phyloP scores from a whole-genome alignment of 2,797 vertebrate genomes.

The Hirundo rustica region DNA sequence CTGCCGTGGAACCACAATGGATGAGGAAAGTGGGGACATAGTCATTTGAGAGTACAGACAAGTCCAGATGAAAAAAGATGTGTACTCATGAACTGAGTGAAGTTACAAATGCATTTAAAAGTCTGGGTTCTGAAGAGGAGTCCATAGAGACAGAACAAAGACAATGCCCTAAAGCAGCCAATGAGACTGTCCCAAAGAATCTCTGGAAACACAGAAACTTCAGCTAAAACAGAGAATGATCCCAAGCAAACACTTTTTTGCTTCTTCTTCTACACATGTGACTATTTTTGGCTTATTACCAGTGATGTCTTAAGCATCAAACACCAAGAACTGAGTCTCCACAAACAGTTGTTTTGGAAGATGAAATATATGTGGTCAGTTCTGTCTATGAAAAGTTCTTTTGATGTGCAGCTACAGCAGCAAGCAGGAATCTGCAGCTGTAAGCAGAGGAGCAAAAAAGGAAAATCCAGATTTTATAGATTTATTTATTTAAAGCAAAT shows the following conservation, averaged over 20 bases:
- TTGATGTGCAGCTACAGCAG: neutral
- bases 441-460: neutral
- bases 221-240: neutral
- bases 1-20: accelerated
- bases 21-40: neutral
- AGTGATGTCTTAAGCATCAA: neutral
- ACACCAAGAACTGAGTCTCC: neutral
- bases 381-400: neutral
- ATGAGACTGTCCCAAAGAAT: neutral
- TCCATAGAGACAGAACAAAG: neutral
- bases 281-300: neutral
- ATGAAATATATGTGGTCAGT: neutral
- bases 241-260: neutral
- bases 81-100: neutral
- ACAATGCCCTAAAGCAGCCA: neutral
- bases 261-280: neutral
- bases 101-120: neutral
- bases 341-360: neutral
- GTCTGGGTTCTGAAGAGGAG: neutral
- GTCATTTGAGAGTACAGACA: neutral
- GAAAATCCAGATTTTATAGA: neutral
- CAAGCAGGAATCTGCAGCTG: neutral
- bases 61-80: neutral
- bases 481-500: slow-evolving; percentile 2
- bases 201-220: neutral